Percentiles rank a stretch among this genome's conserved stretches.
Conservation (phyloP, 2,888 invertebrate species). For the Rotaria socialis region DNA sequence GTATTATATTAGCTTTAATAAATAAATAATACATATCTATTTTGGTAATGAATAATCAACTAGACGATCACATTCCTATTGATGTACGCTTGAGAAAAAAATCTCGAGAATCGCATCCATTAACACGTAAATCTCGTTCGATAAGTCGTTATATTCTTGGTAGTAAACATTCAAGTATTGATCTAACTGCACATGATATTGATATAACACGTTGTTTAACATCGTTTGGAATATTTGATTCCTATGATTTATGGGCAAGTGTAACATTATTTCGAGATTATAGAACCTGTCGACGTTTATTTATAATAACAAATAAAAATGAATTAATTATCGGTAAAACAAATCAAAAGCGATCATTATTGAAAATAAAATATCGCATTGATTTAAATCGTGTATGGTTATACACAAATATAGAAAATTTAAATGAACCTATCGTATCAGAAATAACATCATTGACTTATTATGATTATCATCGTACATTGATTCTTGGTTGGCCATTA, state of each 20-base stretch:
- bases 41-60: neutral
- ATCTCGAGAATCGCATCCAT: neutral
- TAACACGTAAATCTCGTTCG: neutral
- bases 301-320: neutral
- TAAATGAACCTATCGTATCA: neutral
- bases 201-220: slow-evolving; percentile 5
- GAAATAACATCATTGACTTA: slow-evolving; percentile 8
- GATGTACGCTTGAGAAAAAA: neutral
- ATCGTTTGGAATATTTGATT: neutral
- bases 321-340: slow-evolving; percentile 8
- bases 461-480: neutral
- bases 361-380: slow-evolving; percentile 10
- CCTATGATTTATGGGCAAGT: neutral
- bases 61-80: neutral
- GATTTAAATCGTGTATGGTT: neutral
- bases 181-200: neutral
- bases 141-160: slow-evolving; percentile 33
- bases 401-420: neutral
- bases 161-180: slow-evolving; percentile 8
- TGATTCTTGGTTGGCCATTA: slow-evolving; percentile 25
- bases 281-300: slow-evolving; percentile 2
- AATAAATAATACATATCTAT: neutral
- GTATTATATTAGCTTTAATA: neutral
- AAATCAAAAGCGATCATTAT: neutral
- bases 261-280: slow-evolving; percentile 21